Percentiles rank a stretch among this genome's conserved stretches.
Conservation (phyloP, 2,113 vertebrate species). For the Hippocampus guttulatus region DNA sequence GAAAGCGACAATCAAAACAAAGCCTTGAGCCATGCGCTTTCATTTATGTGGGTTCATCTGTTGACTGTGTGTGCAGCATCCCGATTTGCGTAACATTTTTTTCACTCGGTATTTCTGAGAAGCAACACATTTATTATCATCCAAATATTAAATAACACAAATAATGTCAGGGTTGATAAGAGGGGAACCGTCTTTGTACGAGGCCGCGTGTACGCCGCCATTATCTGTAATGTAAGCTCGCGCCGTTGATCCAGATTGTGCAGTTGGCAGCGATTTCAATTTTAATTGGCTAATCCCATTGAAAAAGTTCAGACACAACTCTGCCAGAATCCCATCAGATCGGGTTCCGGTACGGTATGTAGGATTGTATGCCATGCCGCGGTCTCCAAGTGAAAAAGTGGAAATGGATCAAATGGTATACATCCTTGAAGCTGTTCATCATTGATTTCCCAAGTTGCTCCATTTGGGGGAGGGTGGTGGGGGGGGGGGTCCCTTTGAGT, state of each 20-base stretch:
- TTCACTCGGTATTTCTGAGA: neutral
- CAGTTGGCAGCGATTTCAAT: neutral
- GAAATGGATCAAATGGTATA: neutral
- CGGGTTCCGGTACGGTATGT: neutral
- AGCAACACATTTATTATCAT: neutral
- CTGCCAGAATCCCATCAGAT: neutral
- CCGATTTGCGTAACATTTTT: neutral
- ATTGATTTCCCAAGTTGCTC: neutral
- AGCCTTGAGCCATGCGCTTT: neutral
- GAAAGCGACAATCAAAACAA: neutral
- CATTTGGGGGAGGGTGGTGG: too few relatives aligned
- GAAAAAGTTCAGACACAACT: neutral
- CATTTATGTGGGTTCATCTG: neutral
- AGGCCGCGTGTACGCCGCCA: neutral
- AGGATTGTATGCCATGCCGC: neutral
- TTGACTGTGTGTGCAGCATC: neutral
- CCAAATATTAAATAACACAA: neutral
- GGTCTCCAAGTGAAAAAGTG: neutral
- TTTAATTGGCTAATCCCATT: neutral
- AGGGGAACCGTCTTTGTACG: neutral
- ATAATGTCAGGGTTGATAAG: neutral
- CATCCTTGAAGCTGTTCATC: neutral
- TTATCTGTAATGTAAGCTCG: neutral
- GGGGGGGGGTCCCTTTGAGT: neutral
- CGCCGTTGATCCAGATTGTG: neutral